A percentile compares a stretch with the other conserved stretches of the same genome.
Conservation (phyloP, 2,888 invertebrate genomes). For the Seira ritae region DNA sequence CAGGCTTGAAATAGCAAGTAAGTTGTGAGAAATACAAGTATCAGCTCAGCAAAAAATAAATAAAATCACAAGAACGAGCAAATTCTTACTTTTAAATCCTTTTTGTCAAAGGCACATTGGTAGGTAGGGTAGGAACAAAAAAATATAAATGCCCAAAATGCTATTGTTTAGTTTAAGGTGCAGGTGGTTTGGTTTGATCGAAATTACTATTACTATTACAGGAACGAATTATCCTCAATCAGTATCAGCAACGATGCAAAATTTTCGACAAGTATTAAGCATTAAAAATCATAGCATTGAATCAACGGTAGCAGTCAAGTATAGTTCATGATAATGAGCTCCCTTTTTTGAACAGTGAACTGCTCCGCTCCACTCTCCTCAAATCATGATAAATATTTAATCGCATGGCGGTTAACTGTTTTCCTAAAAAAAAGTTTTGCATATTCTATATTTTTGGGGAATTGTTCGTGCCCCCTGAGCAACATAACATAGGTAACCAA, state of each 20-base stretch:
- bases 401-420: background rate
- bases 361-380: background rate
- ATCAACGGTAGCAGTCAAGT: background rate
- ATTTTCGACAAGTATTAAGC: too few relatives aligned
- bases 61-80: conserved; percentile 21
- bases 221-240: background rate
- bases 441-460: too few relatives aligned
- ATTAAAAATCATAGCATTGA: too few relatives aligned
- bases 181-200: background rate
- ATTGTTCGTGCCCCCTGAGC: background rate
- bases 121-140: too few relatives aligned
- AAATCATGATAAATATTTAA: background rate
- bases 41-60: conserved; percentile 7
- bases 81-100: too few relatives aligned
- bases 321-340: background rate
- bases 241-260: too few relatives aligned
- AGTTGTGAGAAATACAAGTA: conserved; percentile 30
- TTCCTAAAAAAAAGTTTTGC: too few relatives aligned
- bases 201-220: too few relatives aligned
- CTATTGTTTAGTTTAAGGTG: background rate
- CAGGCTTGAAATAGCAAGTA: conserved; percentile 50
- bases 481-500: background rate
- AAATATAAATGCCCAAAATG: too few relatives aligned
- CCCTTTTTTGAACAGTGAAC: too few relatives aligned
- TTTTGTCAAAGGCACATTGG: too few relatives aligned